Percentiles rank a stretch among this genome's conserved stretches.
Conservation (phyloP, 1,140 invertebrate genomes). For the Drosophila micromelanica region DNA sequence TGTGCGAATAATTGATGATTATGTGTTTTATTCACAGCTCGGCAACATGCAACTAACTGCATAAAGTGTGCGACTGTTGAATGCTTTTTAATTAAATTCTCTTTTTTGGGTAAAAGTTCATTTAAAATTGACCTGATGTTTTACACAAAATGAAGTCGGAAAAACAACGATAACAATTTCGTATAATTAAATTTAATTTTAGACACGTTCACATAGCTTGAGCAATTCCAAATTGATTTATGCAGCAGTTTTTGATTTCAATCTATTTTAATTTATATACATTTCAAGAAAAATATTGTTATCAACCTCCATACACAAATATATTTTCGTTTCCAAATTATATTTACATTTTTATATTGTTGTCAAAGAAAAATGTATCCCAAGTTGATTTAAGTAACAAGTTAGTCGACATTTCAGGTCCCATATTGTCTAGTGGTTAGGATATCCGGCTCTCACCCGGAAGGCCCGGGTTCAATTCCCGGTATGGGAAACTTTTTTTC, state of each 20-base stretch:
- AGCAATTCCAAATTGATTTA: too few relatives aligned
- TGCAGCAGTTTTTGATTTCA: too few relatives aligned
- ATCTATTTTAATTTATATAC: too few relatives aligned
- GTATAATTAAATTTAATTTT: too few relatives aligned
- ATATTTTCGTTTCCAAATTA: background rate
- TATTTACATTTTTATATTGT: background rate
- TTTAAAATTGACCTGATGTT: conserved; percentile 57
- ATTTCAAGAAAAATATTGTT: too few relatives aligned
- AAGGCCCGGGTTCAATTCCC: conserved; percentile 93
- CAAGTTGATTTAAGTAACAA: background rate
- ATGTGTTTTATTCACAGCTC: conserved; percentile 58
- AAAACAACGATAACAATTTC: too few relatives aligned
- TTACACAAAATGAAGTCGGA: conserved; percentile 14
- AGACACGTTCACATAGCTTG: too few relatives aligned
- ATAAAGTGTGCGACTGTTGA: conserved; percentile 41
- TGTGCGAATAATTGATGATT: conserved; percentile 81
- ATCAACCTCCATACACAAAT: too few relatives aligned
- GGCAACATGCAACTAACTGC: conserved; percentile 40
- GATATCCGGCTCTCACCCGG: conserved; percentile 93
- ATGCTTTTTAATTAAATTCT: conserved; percentile 69
- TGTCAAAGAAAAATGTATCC: background rate
- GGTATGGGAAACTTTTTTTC: conserved; percentile 88
- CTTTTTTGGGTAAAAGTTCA: conserved; percentile 26
- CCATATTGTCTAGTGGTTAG: conserved; percentile 91
- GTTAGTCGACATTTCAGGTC: conserved; percentile 38